phyloP scores from a whole-genome alignment of 2,113 vertebrate genomes.

The Fregata magnificens region DNA sequence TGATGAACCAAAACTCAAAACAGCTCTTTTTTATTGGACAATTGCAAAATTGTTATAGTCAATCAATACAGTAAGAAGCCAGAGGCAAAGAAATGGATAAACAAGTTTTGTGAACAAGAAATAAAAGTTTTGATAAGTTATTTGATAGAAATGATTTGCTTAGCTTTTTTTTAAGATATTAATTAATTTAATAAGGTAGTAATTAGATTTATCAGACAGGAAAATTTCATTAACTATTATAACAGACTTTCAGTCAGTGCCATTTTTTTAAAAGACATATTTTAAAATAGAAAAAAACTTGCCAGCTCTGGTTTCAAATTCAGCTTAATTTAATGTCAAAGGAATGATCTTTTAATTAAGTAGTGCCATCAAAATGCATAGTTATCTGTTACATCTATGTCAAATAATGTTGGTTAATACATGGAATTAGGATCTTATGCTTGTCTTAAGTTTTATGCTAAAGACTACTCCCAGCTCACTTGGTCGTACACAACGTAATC shows the following conservation, averaged over 20 bases:
- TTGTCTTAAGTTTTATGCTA: not conserved
- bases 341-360: not conserved
- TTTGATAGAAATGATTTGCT: not conserved
- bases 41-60: not conserved
- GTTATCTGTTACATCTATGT: not conserved
- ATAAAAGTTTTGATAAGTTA: not conserved
- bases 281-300: not conserved
- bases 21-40: not conserved
- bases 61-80: not conserved
- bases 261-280: not conserved
- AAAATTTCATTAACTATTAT: not conserved
- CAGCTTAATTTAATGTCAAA: not conserved
- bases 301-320: not conserved
- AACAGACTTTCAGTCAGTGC: not conserved
- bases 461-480: not conserved
- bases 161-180: not conserved
- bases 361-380: not conserved
- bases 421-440: not conserved
- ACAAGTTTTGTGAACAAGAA: not conserved
- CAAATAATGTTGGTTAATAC: not conserved
- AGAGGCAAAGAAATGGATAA: not conserved
- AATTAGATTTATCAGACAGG: not conserved
- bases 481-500: not conserved
- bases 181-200: not conserved
- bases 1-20: not conserved